Conservation (phyloP, 2,888 invertebrate genomes). For the Thera britannica region DNA sequence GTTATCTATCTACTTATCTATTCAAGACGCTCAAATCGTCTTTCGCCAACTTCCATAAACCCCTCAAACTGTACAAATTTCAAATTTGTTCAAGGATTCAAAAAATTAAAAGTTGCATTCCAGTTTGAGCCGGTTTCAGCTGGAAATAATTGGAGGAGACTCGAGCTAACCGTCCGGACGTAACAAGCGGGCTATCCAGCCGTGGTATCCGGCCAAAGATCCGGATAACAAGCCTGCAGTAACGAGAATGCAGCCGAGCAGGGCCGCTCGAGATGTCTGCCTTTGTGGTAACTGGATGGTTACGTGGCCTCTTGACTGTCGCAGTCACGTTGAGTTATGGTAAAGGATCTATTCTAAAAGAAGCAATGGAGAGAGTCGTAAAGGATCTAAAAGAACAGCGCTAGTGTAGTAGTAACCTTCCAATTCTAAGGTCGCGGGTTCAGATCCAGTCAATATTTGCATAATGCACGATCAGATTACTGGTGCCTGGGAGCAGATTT, state of each 20-base stretch:
- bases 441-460: too few species aligned
- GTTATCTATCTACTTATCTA: too few species aligned
- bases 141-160: constrained; percentile 81
- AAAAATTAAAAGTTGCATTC: constrained; percentile 62
- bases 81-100: constrained; percentile 42
- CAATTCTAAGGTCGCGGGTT: too few species aligned
- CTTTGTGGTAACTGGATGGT: constrained; percentile 41
- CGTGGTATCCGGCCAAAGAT: constrained; percentile 42
- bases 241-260: constrained; percentile 64
- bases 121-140: constrained; percentile 70
- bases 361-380: neutral
- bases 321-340: neutral
- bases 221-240: constrained; percentile 63
- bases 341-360: neutral
- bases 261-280: constrained; percentile 53
- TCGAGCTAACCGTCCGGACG: constrained; percentile 76
- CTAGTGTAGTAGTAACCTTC: too few species aligned
- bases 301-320: constrained; percentile 18
- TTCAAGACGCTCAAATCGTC: neutral
- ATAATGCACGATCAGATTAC: too few species aligned
- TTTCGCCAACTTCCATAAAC: neutral
- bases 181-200: constrained; percentile 39
- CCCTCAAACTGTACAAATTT: constrained; percentile 3
- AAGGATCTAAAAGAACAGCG: too few species aligned
- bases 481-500: too few species aligned